Conservation (phyloP, 2,797 vertebrate genomes). For the Astyanax mexicanus region DNA sequence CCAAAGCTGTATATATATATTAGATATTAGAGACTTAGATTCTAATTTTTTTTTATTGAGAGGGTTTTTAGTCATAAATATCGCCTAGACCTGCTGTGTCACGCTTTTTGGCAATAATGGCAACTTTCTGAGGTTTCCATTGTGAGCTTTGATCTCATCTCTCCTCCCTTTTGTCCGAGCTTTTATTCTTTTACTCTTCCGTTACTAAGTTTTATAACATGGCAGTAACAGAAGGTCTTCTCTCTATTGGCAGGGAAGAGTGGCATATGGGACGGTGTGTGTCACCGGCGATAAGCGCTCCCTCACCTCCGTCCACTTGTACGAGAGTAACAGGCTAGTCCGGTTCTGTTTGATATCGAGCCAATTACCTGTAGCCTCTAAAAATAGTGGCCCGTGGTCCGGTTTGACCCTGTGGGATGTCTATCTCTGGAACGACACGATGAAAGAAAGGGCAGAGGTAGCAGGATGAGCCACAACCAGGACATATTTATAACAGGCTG, state of each 20-base stretch:
- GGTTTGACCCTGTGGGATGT: not conserved
- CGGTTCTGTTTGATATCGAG: slow-evolving; percentile 46
- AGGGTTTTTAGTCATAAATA: too few species aligned
- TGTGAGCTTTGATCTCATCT: too few species aligned
- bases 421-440: not conserved
- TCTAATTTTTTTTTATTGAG: too few species aligned
- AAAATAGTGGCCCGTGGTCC: slow-evolving; percentile 21
- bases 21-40: too few species aligned
- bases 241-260: slow-evolving; percentile 47
- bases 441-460: not conserved
- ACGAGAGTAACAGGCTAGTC: slow-evolving; percentile 45
- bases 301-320: slow-evolving; percentile 50
- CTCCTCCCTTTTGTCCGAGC: not conserved
- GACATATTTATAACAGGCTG: not conserved
- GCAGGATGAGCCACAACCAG: not conserved
- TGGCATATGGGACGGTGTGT: slow-evolving; percentile 57
- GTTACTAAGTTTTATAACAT: slow-evolving; percentile 10
- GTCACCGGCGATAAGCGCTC: slow-evolving; percentile 51
- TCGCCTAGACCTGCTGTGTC: too few species aligned
- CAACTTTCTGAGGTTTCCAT: too few species aligned
- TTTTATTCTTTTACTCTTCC: slow-evolving; percentile 12
- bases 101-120: too few species aligned
- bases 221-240: slow-evolving; percentile 27
- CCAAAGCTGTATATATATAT: too few species aligned
- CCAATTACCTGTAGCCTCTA: slow-evolving; percentile 54